These are phyloP conservation scores for Gymnoscopelus microlampas DNA, from an alignment of 2,797 vertebrate genomes.

Conservation along the genomic window DNA sequence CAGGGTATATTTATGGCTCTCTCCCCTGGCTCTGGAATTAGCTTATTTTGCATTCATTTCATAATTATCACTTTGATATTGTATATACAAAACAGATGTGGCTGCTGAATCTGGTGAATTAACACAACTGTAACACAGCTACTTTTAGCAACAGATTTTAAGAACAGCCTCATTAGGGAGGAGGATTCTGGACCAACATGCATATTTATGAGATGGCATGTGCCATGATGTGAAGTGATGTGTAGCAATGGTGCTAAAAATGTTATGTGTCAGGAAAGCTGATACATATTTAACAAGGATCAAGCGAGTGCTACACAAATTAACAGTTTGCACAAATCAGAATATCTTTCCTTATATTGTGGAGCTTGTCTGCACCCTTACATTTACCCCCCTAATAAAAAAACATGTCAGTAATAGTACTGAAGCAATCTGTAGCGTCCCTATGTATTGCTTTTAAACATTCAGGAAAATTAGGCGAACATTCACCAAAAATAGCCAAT, in stretches of 20 bases:
- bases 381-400: too few species aligned
- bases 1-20: constrained; percentile 62
- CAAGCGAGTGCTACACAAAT: constrained; percentile 12
- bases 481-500: too few species aligned
- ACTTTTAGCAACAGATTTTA: constrained; percentile 35
- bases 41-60: constrained; percentile 54
- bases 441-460: too few species aligned
- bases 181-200: constrained; percentile 29
- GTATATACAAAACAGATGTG: constrained; percentile 12
- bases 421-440: constrained; percentile 8
- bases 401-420: constrained; percentile 7
- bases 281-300: constrained; percentile 68
- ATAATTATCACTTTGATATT: constrained; percentile 49
- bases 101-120: constrained; percentile 43
- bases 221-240: constrained; percentile 35
- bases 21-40: constrained; percentile 54
- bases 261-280: constrained; percentile 59
- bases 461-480: too few species aligned
- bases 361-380: too few species aligned
- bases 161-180: constrained; percentile 26
- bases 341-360: too few species aligned
- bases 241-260: constrained; percentile 41
- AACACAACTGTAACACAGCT: constrained; percentile 28
- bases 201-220: constrained; percentile 54
- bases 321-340: constrained; percentile 39